These are phyloP conservation scores for Creontiades dilutus DNA, from an alignment of 2,888 invertebrate genomes.

Conservation along the genomic window DNA sequence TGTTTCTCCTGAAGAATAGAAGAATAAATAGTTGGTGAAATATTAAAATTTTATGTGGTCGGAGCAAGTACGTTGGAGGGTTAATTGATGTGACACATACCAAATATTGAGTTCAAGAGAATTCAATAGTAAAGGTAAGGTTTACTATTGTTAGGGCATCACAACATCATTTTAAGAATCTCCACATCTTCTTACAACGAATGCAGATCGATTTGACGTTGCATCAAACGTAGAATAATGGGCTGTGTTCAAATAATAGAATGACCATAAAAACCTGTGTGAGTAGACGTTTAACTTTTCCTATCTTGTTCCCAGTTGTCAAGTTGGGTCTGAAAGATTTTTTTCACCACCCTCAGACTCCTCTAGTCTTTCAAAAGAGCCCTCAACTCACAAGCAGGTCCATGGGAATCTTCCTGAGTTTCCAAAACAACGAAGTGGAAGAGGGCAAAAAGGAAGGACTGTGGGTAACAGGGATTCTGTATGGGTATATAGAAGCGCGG, in stretches of 20 bases:
- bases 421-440: constrained; percentile 44
- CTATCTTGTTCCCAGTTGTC: constrained; percentile 49
- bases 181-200: no score
- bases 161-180: no score
- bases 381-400: constrained; percentile 44
- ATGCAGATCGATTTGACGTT: not conserved
- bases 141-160: no score
- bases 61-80: no score
- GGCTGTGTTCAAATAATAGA: not conserved
- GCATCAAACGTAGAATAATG: not conserved
- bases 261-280: not conserved
- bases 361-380: constrained; percentile 40
- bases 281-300: constrained; percentile 12
- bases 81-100: no score
- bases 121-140: no score
- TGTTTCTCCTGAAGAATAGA: no score
- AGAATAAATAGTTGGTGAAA: no score
- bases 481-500: not conserved
- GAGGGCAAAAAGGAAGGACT: constrained; percentile 42
- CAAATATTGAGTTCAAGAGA: no score
- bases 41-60: no score
- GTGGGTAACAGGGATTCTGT: constrained; percentile 6
- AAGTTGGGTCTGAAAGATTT: constrained; percentile 27
- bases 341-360: constrained; percentile 43
- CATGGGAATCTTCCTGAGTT: constrained; percentile 66